Conservation (phyloP, 2,797 vertebrate species). For the Paguma larvata region DNA sequence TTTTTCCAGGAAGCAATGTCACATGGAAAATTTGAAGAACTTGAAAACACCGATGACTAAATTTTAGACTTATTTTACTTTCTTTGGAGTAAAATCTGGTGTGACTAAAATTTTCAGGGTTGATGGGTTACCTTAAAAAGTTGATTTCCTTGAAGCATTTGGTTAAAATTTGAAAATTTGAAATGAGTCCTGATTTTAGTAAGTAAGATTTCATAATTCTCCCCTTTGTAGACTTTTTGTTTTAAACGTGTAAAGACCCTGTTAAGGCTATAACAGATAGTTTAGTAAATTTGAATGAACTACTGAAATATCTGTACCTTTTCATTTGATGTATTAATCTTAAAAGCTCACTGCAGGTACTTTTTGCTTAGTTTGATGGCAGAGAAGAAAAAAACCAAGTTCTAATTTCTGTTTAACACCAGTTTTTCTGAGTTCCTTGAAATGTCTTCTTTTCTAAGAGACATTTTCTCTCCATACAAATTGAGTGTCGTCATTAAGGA, state of each 20-base stretch:
- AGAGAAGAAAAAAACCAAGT: not conserved
- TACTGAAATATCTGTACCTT: slow-evolving; percentile 39
- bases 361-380: slow-evolving; percentile 65
- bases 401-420: slow-evolving; percentile 62
- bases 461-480: slow-evolving; percentile 70
- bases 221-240: slow-evolving; percentile 76
- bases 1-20: slow-evolving; percentile 87
- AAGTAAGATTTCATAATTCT: slow-evolving; percentile 73
- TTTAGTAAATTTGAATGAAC: slow-evolving; percentile 61
- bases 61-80: slow-evolving; percentile 81
- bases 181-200: slow-evolving; percentile 79
- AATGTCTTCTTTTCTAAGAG: slow-evolving; percentile 62
- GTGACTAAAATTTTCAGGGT: slow-evolving; percentile 90
- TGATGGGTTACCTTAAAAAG: slow-evolving; percentile 89
- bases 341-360: slow-evolving; percentile 65
- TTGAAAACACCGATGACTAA: slow-evolving; percentile 89
- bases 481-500: slow-evolving; percentile 84
- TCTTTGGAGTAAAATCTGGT: slow-evolving; percentile 86
- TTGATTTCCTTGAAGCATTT: slow-evolving; percentile 80
- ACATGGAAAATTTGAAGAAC: slow-evolving; percentile 89
- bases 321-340: slow-evolving; percentile 54
- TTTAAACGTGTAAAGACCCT: slow-evolving; percentile 61
- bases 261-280: slow-evolving; percentile 68
- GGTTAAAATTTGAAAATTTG: slow-evolving; percentile 76
- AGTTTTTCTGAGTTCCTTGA: slow-evolving; percentile 67